Conservation (phyloP, 2,113 vertebrate species). For the Mormyrus lacerda region DNA sequence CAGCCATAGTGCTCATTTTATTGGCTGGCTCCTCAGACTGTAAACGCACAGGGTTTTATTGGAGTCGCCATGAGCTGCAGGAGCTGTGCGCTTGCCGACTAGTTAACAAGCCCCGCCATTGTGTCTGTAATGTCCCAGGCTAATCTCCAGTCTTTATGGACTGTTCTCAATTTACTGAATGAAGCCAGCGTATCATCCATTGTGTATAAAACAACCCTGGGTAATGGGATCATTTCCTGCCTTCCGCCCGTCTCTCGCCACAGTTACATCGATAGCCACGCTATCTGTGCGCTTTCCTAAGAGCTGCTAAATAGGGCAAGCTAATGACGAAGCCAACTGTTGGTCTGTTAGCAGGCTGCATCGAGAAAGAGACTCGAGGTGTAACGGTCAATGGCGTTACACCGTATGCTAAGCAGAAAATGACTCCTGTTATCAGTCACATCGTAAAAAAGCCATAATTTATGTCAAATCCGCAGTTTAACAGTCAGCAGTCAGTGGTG, state of each 20-base stretch:
- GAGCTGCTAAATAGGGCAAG: not conserved
- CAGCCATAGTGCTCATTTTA: not conserved
- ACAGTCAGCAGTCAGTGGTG: not conserved
- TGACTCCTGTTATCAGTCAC: slow-evolving; percentile 5
- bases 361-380: not conserved
- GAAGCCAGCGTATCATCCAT: slow-evolving; percentile 6
- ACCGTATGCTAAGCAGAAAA: not conserved
- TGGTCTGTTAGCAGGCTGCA: not conserved
- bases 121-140: not conserved
- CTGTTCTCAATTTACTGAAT: slow-evolving; percentile 16
- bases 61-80: not conserved
- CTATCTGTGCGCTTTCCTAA: not conserved
- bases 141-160: slow-evolving; percentile 15
- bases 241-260: not conserved
- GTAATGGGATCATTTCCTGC: slow-evolving; percentile 15
- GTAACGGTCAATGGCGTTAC: not conserved
- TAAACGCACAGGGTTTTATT: slow-evolving; percentile 2
- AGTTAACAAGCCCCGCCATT: slow-evolving; percentile 12
- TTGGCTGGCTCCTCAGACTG: not conserved
- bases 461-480: not conserved
- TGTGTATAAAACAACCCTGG: not conserved
- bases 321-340: not conserved
- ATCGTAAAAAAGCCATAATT: not conserved
- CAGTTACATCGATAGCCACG: not conserved
- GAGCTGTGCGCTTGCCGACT: not conserved